Evolutionary conservation across 2,888 invertebrate species (phyloP).

Genomic region (Gymnoscelis rufifasciata): DNA sequence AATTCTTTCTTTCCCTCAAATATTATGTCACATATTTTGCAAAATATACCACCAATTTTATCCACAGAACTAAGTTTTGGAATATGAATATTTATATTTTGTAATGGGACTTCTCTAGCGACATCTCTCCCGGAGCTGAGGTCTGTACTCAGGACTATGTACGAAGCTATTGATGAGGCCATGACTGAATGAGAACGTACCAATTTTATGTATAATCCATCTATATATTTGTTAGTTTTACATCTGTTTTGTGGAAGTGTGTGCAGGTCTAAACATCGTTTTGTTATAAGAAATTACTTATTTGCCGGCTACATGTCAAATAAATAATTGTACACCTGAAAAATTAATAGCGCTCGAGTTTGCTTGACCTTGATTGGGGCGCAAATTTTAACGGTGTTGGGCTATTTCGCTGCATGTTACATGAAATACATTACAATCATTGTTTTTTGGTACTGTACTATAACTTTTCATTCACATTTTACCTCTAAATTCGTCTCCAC

Average conservation of each 20-base stretch:
- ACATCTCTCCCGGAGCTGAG: constrained; percentile 11
- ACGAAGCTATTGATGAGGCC: constrained; percentile 42
- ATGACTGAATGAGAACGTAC: constrained; percentile 39
- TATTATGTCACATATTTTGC: constrained; percentile 74
- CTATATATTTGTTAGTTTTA: constrained; percentile 49
- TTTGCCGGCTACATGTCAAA: constrained; percentile 61
- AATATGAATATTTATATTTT: constrained; percentile 22
- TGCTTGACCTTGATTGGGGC: constrained; percentile 25
- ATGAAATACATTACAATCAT: constrained; percentile 12
- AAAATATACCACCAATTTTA: constrained; percentile 75
- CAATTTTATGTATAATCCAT: constrained; percentile 62
- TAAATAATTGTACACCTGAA: constrained; percentile 37
- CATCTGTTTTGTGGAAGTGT: constrained; percentile 50
- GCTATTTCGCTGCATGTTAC: constrained; percentile 19
- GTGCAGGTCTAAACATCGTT: constrained; percentile 56
- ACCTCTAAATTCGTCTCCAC: constrained; percentile 18
- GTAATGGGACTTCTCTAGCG: constrained; percentile 16
- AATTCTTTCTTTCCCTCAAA: constrained; percentile 74
- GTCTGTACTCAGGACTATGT: constrained; percentile 12
- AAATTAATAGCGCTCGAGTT: constrained; percentile 16
- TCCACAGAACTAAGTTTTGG: constrained; percentile 62
- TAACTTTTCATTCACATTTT: constrained; percentile 24
- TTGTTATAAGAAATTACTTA: constrained; percentile 38
- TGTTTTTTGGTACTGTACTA: constrained; percentile 8
- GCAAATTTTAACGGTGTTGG: constrained; percentile 15